Percentiles rank a stretch among this genome's conserved stretches.
Conservation (phyloP, 92 coral and sea anemone genomes). For the Umimayanthus chanpuru region DNA sequence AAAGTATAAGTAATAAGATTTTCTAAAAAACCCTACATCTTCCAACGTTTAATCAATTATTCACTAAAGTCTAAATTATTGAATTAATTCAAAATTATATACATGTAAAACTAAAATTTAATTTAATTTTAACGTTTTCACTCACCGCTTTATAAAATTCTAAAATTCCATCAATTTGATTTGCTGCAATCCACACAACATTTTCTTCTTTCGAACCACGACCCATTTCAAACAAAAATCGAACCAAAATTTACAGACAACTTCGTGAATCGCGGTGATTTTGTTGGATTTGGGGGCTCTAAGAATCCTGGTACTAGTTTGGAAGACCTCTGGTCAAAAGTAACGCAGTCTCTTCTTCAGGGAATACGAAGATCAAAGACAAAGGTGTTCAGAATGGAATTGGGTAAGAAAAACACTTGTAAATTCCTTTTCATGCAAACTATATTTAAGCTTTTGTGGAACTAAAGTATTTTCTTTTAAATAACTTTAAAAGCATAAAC, state of each 20-base stretch:
- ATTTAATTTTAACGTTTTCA: not conserved
- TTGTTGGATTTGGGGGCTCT: not conserved
- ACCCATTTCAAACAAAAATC: not conserved
- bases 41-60: too few species aligned
- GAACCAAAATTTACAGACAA: not conserved
- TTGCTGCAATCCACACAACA: conserved; percentile 70
- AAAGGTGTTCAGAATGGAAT: not conserved
- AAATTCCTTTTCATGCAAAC: not conserved
- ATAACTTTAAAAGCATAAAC: not conserved
- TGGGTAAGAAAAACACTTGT: not conserved
- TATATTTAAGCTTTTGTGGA: not conserved
- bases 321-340: conserved; percentile 23
- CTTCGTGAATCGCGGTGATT: too few species aligned
- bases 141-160: conserved; percentile 91
- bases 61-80: too few species aligned
- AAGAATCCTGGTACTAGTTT: conserved; percentile 24
- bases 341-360: not conserved
- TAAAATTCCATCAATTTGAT: conserved; percentile 78
- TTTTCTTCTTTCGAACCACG: conserved; percentile 13
- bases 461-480: too few species aligned
- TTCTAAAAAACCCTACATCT: too few species aligned
- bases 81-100: too few species aligned
- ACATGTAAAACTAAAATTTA: too few species aligned
- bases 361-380: not conserved
- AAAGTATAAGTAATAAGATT: too few species aligned